phyloP scores from a whole-genome alignment of 64 coral and sea anemone species.

The Orbicella faveolata region DNA sequence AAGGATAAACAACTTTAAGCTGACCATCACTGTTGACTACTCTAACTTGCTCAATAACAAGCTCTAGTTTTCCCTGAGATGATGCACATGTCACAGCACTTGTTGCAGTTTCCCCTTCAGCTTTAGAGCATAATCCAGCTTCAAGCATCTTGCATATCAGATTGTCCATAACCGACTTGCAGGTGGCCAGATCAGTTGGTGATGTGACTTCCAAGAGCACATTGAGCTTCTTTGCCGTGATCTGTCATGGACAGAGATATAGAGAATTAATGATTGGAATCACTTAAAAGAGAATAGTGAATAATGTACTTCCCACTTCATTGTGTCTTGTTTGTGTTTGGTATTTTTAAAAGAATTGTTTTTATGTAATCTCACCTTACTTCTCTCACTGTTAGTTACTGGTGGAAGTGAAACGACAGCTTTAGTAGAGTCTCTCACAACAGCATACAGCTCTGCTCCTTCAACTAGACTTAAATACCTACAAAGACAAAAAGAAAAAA shows the following conservation, averaged over 20 bases:
- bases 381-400: slow-evolving; percentile 90
- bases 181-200: slow-evolving; percentile 61
- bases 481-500: neutral
- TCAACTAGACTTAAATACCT: slow-evolving; percentile 81
- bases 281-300: too few relatives aligned
- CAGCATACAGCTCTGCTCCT: slow-evolving; percentile 51
- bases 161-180: slow-evolving; percentile 85
- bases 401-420: slow-evolving; percentile 83
- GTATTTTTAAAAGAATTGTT: neutral
- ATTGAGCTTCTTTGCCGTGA: slow-evolving; percentile 63
- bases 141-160: slow-evolving; percentile 79
- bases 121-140: slow-evolving; percentile 57
- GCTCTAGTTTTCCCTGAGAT: neutral
- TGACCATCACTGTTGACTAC: slow-evolving; percentile 72
- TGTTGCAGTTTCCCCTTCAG: neutral
- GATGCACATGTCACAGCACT: neutral
- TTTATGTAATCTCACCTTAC: slow-evolving; percentile 65
- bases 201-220: slow-evolving; percentile 94
- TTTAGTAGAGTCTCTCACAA: slow-evolving; percentile 47
- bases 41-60: slow-evolving; percentile 88
- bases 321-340: too few relatives aligned
- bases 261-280: too few relatives aligned
- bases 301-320: too few relatives aligned
- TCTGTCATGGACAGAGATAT: slow-evolving; percentile 42
- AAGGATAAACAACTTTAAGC: slow-evolving; percentile 96